These are phyloP conservation scores for Peromyscus leucopus DNA, from an alignment of 2,113 vertebrate genomes.

Conservation along the genomic window DNA sequence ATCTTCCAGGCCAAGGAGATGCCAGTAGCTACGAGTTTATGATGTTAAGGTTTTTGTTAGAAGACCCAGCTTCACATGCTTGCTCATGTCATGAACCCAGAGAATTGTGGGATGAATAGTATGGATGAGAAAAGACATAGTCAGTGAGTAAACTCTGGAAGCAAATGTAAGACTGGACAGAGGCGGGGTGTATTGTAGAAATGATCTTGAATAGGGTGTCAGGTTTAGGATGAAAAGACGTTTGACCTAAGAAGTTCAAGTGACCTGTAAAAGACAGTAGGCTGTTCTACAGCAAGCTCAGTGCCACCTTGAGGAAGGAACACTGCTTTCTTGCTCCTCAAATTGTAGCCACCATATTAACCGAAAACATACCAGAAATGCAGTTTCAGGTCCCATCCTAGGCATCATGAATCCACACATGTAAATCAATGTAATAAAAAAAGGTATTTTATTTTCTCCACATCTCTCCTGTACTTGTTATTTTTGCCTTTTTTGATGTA, in stretches of 20 bases:
- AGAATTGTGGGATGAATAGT: not conserved
- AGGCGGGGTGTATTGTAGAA: not conserved
- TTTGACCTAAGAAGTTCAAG: not conserved
- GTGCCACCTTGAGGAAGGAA: not conserved
- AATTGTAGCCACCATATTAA: not conserved
- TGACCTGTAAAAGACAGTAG: not conserved
- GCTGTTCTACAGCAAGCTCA: not conserved
- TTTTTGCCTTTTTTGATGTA: not conserved
- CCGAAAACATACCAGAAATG: not conserved
- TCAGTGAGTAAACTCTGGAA: not conserved
- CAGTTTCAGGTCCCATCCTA: not conserved
- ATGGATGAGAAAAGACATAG: not conserved
- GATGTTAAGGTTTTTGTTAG: not conserved
- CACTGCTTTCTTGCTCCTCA: not conserved
- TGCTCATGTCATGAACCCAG: not conserved
- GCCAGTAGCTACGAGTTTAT: not conserved
- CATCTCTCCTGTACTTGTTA: not conserved
- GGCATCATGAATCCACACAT: not conserved
- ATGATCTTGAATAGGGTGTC: not conserved
- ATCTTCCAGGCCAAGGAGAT: not conserved
- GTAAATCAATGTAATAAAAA: not conserved
- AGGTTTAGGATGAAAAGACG: not conserved
- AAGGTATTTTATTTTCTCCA: not conserved
- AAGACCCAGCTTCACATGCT: not conserved
- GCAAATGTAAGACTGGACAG: not conserved